Evolutionary conservation across 2,113 vertebrate species (phyloP).

Genomic region (Crotalus viridis): DNA sequence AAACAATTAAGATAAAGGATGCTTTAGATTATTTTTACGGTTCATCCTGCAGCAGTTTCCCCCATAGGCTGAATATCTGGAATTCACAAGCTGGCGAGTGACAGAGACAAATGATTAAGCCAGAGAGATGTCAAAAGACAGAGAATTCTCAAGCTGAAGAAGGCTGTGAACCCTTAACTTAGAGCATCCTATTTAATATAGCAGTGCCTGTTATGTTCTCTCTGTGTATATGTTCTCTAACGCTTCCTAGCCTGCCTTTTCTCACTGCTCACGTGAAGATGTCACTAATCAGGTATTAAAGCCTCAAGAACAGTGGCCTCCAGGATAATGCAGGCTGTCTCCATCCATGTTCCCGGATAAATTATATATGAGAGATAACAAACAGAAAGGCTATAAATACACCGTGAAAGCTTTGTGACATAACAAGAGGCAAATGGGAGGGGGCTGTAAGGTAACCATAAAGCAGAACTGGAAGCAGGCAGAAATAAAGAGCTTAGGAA

Average conservation of each 20-base stretch:
- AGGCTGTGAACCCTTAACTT: neutral
- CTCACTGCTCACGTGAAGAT: neutral
- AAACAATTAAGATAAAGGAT: neutral
- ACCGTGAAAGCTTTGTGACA: slow-evolving; percentile 12
- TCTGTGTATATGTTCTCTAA: neutral
- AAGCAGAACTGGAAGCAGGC: neutral
- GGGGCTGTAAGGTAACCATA: slow-evolving; percentile 8
- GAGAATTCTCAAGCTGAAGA: neutral
- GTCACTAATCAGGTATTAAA: neutral
- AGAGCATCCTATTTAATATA: neutral
- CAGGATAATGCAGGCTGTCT: neutral
- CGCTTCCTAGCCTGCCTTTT: neutral
- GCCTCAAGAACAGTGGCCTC: slow-evolving; percentile 8
- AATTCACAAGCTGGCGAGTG: neutral
- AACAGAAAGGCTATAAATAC: slow-evolving; percentile 21
- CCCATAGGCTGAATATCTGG: neutral
- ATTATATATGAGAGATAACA: slow-evolving; percentile 27
- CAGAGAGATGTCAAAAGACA: neutral
- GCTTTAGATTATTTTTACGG: neutral
- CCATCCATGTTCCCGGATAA: slow-evolving; percentile 10
- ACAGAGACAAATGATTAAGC: neutral
- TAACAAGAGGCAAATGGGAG: slow-evolving; percentile 22
- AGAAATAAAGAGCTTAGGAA: neutral
- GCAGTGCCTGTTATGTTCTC: neutral
- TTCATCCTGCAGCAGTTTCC: neutral